Base-by-base conservation (phyloP, 2,113 vertebrate species). In the Dasypus novemcinctus region DNA sequence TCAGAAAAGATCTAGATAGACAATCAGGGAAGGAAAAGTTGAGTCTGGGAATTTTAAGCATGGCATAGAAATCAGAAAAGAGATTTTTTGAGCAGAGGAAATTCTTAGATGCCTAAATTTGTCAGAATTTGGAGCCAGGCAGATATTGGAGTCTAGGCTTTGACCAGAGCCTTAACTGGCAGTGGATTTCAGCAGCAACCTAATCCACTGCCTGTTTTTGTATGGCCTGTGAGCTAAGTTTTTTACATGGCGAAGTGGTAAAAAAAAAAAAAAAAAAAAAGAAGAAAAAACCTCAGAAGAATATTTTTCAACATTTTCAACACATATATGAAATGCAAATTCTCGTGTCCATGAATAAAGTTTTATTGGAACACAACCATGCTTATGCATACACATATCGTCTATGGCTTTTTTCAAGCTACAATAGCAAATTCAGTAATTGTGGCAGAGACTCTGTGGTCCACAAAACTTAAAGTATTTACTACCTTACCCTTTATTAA, bases 251-350 rank as follows among this genome's bases (percentile, higher is more conserved):
- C 49, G 8, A 38, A 79, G 43, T 33, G 38, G 20, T 76, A 88
- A n/a, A 18, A 13, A 36, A 66, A 87, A 84, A 90, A 49, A 49
- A 49, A 9, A 84, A 90, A 49, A 49, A 49, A 9, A 88, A n/a
- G 13, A 13, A 36, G 61, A 87, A 84, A 90, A 49, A 49, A 49
- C 1, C 41, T 36, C 13, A 66, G 74, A 76, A 64, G 43, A 27
- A 2, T 76, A 54, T 78, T 93, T 85, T 18, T 20, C 68, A 52
- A 87, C 11, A 15, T 90, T 52, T 21, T n/a, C n/a, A 23, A 78
- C 87, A 83, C 27, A 20, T 38, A 5, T 14, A 88, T 87, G 41
- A 94, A 81, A 91, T 89, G 87, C 13, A 74, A 82, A 88, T 88
- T 59, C 91, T 8, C 69, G 18, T 68, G 15, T 75, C 63, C 12